A percentile compares a stretch with the other conserved stretches of the same genome.
Evolutionary conservation across 2,797 vertebrate species (phyloP).

Genomic region (Nasua narica): DNA sequence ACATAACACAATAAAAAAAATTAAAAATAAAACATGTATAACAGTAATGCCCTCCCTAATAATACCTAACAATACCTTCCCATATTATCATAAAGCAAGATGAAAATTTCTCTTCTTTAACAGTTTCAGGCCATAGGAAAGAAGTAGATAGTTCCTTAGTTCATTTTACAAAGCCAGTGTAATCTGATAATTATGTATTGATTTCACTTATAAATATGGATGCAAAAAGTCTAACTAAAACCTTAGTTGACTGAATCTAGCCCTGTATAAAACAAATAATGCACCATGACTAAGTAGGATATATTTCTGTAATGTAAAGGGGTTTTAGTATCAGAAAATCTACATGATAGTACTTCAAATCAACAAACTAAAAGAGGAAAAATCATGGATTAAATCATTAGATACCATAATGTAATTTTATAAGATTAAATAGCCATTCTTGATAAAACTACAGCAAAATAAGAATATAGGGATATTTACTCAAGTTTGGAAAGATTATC

Average conservation of each 20-base stretch:
- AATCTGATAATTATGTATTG: slow-evolving; percentile 25
- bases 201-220: slow-evolving; percentile 25
- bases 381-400: background rate
- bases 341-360: background rate
- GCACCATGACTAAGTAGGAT: background rate
- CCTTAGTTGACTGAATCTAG: background rate
- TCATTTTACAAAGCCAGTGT: background rate
- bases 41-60: background rate
- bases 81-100: slow-evolving; percentile 33
- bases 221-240: background rate
- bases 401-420: background rate
- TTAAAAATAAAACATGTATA: background rate
- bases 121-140: background rate
- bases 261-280: background rate
- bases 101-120: background rate
- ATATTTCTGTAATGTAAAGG: slow-evolving; percentile 22
- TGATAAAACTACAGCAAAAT: background rate
- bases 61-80: background rate
- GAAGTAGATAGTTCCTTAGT: background rate
- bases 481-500: background rate
- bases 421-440: background rate
- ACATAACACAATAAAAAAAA: too few relatives aligned
- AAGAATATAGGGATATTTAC: background rate
- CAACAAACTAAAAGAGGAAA: background rate
- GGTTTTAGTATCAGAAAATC: slow-evolving; percentile 18